Base-by-base conservation (phyloP, 2,797 vertebrate species). In the Syndactyla subalaris region DNA sequence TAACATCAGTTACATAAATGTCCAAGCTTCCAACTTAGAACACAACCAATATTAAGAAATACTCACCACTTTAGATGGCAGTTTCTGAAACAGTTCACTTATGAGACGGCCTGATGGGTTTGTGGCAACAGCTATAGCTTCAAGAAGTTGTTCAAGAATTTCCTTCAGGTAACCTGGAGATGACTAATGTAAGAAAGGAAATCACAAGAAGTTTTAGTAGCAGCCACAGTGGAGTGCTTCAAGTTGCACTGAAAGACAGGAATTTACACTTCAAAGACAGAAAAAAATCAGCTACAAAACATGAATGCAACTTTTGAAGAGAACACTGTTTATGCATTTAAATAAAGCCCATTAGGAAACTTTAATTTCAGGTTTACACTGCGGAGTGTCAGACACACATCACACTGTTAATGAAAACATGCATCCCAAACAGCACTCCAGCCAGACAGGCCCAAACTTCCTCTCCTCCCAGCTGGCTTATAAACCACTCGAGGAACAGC, bases 61-160 rank as follows among this genome's bases (percentile, higher is more conserved):
- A 97, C 96, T 81, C 97, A 99, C 99, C 98, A 99, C 98, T 99
- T 99, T 99, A 86, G 99, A 99, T 85, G 99, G 99, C 96, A 99
- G 98, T 91, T 99, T 99, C 98, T 99, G 99, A 97, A 99, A 99
- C 76, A 99, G 98, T 93, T 99, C 99, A 67, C 99, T 99, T 96
- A 99, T 98, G 66, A 99, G 98, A 41, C 97, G 99, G 61, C 99
- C 99, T 29, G 98, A 98, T 18, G 99, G 99, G 96, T 99, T 99
- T 49, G 98, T 98, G 95, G 98, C 98, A 72, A 98, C 98, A 96
- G 98, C 98, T 95, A 99, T 97, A 49, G 99, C 98, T 96, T 99
- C 99, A 17, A 99, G 98, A 71, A 99, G 98, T 98, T 99, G 99
- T 84, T 99, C 99, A 9, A 99, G 98, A 85, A 99, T 97, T 82